phyloP scores from a whole-genome alignment of 1,140 invertebrate genomes.

The Euura saliciscinereae region DNA sequence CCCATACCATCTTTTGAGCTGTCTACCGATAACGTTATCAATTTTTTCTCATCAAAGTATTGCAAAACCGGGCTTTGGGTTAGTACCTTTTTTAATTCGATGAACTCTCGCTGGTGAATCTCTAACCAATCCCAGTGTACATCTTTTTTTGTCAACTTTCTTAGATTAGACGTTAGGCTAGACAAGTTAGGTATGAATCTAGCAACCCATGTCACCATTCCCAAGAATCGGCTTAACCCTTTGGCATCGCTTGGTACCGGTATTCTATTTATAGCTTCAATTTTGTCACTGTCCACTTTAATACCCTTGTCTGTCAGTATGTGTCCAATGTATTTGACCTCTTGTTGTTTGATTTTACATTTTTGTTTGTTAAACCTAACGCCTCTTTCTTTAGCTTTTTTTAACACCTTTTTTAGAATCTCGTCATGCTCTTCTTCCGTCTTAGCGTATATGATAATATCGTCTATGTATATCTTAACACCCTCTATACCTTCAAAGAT shows the following conservation, averaged over 20 bases:
- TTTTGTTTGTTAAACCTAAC: constrained; percentile 44
- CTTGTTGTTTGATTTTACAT: constrained; percentile 33
- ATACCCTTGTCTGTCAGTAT: constrained; percentile 35
- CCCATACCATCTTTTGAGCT: constrained; percentile 43
- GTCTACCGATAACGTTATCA: constrained; percentile 38
- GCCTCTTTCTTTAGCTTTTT: constrained; percentile 32
- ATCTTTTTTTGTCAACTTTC: constrained; percentile 36
- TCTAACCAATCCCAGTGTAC: constrained; percentile 32
- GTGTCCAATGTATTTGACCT: constrained; percentile 44
- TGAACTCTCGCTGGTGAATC: constrained; percentile 32
- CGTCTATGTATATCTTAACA: constrained; percentile 38
- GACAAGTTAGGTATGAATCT: constrained; percentile 46
- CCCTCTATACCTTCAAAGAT: constrained; percentile 33
- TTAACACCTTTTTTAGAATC: constrained; percentile 43
- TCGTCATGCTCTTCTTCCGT: constrained; percentile 38
- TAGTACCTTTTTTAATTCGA: constrained; percentile 36
- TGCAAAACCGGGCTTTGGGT: constrained; percentile 33
- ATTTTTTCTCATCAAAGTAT: constrained; percentile 35
- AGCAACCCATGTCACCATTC: constrained; percentile 42
- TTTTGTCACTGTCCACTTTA: constrained; percentile 38
- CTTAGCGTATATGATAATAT: constrained; percentile 37
- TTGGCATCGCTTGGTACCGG: constrained; percentile 24
- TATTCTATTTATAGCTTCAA: constrained; percentile 45
- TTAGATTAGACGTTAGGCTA: constrained; percentile 30
- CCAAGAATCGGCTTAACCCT: constrained; percentile 35